Percentiles rank a stretch among this genome's conserved stretches.
Evolutionary conservation across 2,888 invertebrate genomes (phyloP).

Genomic region (Odontomyia ornata): DNA sequence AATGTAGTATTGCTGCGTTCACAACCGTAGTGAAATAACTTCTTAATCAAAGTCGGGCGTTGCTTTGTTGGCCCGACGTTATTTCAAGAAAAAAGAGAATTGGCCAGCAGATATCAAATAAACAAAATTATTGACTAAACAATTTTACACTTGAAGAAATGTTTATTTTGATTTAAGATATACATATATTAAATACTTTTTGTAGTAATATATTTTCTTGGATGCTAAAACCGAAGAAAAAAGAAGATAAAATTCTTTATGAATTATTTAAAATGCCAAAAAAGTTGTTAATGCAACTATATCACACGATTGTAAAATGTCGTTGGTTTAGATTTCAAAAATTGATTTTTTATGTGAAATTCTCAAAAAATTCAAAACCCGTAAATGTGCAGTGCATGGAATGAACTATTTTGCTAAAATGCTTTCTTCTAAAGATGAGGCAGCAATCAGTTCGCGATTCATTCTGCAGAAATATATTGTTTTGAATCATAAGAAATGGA

Average conservation of each 20-base stretch:
- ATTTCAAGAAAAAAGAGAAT: too few species aligned
- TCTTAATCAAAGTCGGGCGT: too few species aligned
- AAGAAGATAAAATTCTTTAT: neutral
- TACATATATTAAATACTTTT: slow-evolving; percentile 29
- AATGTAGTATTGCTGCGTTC: too few species aligned
- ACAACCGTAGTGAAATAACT: too few species aligned
- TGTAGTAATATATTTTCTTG: neutral
- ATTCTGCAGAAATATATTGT: slow-evolving; percentile 55
- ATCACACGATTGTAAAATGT: slow-evolving; percentile 32
- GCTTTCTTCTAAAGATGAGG: slow-evolving; percentile 48
- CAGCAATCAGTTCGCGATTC: slow-evolving; percentile 46
- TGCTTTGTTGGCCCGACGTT: too few species aligned
- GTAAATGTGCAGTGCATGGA: slow-evolving; percentile 9
- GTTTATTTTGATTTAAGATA: neutral
- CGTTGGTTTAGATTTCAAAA: slow-evolving; percentile 20
- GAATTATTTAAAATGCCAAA: slow-evolving; percentile 15
- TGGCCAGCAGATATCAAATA: too few species aligned
- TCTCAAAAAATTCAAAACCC: neutral
- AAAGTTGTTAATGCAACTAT: slow-evolving; percentile 28
- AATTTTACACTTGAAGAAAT: too few species aligned
- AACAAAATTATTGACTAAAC: too few species aligned
- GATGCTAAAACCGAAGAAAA: slow-evolving; percentile 15
- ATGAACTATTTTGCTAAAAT: slow-evolving; percentile 47
- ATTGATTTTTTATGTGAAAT: neutral
- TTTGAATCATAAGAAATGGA: too few species aligned